Conservation (phyloP, 2,113 vertebrate species). For the Melanocharis versteri region DNA sequence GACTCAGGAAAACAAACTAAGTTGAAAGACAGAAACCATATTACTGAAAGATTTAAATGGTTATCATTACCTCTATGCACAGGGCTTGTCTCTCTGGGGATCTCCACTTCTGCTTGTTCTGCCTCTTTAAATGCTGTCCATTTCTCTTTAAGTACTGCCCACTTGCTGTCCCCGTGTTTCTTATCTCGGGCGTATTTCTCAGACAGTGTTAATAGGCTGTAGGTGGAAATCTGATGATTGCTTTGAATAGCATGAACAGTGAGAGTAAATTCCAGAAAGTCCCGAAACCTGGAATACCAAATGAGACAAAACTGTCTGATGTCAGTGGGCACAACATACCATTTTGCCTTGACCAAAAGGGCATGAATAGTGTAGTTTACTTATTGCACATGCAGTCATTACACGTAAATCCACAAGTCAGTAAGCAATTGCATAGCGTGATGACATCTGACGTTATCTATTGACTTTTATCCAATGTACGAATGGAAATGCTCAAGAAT, state of each 20-base stretch:
- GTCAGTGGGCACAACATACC: neutral
- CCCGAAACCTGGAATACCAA: conserved; percentile 75
- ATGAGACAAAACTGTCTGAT: neutral
- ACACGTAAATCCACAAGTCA: neutral
- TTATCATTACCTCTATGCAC: neutral
- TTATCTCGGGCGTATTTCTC: conserved; percentile 25
- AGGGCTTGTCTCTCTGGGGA: neutral
- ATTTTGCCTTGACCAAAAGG: neutral
- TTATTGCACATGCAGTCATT: neutral
- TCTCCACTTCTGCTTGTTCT: conserved; percentile 3
- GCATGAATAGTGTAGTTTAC: neutral
- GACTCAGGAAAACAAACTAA: neutral
- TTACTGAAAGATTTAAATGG: neutral
- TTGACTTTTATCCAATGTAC: neutral
- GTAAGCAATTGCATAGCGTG: neutral
- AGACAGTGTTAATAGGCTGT: conserved; percentile 68
- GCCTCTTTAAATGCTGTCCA: neutral
- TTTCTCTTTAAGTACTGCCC: neutral
- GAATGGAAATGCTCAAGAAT: neutral
- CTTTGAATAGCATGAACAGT: conserved; percentile 80
- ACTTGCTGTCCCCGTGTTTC: neutral
- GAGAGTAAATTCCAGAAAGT: conserved; percentile 72
- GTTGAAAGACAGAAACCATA: neutral
- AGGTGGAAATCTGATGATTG: conserved; percentile 81
- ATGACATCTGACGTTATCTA: neutral